Conservation (phyloP, 2,797 vertebrate species). For the Falco biarmicus region DNA sequence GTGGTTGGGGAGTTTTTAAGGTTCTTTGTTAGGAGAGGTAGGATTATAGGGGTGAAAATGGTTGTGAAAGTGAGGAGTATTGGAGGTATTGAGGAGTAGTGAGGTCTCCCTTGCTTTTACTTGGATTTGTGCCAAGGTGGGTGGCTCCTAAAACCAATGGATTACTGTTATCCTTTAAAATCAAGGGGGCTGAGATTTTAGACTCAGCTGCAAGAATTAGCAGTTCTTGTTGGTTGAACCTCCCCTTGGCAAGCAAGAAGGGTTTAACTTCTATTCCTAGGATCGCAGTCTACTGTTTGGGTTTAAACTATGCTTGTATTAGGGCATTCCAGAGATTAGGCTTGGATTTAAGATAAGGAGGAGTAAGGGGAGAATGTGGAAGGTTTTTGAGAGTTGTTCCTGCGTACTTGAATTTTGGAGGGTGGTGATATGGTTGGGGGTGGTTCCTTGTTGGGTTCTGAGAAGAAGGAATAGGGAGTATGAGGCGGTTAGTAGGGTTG, state of each 20-base stretch:
- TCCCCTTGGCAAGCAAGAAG: background rate
- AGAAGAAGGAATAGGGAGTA: too few relatives aligned
- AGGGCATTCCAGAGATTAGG: too few relatives aligned
- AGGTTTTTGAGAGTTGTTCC: too few relatives aligned
- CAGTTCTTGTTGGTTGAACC: background rate
- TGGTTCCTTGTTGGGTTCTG: too few relatives aligned
- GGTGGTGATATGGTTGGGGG: too few relatives aligned
- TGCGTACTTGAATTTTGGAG: too few relatives aligned
- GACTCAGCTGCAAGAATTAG: background rate
- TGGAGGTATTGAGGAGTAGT: background rate
- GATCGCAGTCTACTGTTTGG: background rate
- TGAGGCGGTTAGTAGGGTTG: too few relatives aligned
- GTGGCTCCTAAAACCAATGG: background rate
- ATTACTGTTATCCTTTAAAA: background rate
- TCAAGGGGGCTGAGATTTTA: background rate
- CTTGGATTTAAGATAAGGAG: too few relatives aligned
- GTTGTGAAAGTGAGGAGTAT: accelerated
- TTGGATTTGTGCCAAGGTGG: slow-evolving; percentile 50
- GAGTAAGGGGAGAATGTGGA: too few relatives aligned
- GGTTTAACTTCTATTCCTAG: background rate
- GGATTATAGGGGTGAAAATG: accelerated
- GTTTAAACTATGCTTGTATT: background rate
- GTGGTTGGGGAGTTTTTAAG: accelerated
- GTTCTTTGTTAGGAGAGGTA: accelerated
- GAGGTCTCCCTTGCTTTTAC: slow-evolving; percentile 25